A percentile compares a stretch with the other conserved stretches of the same genome.
These are phyloP conservation scores for Hypocryptadius cinnamomeus DNA, from an alignment of 2,113 vertebrate species.

Conservation along the genomic window DNA sequence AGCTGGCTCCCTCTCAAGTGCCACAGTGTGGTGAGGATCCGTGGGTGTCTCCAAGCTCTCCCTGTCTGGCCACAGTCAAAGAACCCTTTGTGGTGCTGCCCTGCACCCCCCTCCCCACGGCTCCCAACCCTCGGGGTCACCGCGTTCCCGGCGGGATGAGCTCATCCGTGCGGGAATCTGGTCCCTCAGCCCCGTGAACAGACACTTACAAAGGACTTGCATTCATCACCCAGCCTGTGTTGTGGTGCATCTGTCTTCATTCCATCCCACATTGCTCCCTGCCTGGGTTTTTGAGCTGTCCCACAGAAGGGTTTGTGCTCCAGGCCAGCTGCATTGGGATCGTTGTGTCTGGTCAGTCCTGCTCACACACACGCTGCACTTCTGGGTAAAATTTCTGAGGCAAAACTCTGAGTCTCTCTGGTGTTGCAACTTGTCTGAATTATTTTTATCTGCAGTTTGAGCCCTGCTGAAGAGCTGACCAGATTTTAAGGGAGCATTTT, in stretches of 20 bases:
- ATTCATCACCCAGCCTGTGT: neutral
- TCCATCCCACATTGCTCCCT: neutral
- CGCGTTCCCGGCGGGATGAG: constrained; percentile 55
- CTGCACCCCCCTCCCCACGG: neutral
- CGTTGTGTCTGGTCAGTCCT: neutral
- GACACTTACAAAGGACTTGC: neutral
- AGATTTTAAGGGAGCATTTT: neutral
- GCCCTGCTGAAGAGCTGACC: neutral
- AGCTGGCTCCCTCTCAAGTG: constrained; percentile 24
- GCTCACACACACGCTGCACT: accelerated
- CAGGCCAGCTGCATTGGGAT: neutral
- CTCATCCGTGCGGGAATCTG: constrained; percentile 52
- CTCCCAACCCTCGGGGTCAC: neutral
- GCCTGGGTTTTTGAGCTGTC: neutral
- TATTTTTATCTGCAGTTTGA: neutral
- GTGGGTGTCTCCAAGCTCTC: constrained; percentile 18
- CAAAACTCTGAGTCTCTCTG: neutral
- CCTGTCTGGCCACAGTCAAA: constrained; percentile 49
- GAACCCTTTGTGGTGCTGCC: constrained; percentile 51
- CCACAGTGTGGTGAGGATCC: neutral
- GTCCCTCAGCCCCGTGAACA: neutral
- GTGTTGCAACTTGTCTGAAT: neutral
- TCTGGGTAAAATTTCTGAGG: neutral
- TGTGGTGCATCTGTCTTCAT: neutral
- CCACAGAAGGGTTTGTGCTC: neutral